phyloP scores from a whole-genome alignment of 1,140 invertebrate species.

The Drosophila kikkawai region DNA sequence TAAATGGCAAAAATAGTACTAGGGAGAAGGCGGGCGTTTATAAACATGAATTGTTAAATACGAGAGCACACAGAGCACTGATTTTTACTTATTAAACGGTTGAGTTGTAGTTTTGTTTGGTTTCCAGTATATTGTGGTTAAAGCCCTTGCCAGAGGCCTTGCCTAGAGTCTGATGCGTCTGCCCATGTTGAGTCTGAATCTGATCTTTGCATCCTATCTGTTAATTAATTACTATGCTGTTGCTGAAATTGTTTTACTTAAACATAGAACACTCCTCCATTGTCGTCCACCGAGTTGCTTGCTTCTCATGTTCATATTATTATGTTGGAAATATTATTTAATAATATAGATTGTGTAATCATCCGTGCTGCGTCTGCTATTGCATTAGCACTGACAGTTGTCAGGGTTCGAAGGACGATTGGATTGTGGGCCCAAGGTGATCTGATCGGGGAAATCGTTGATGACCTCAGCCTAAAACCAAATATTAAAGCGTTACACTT shows the following conservation, averaged over 20 bases:
- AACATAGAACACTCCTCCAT: conserved; percentile 58
- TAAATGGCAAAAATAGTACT: conserved; percentile 76
- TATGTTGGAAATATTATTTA: conserved; percentile 68
- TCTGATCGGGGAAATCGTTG: conserved; percentile 99
- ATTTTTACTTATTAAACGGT: conserved; percentile 55
- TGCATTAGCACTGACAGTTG: conserved; percentile 91
- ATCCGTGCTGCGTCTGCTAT: conserved; percentile 62
- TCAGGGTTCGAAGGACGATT: conserved; percentile 90
- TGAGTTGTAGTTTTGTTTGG: conserved; percentile 32
- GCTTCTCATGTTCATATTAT: conserved; percentile 56
- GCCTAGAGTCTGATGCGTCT: conserved; percentile 40
- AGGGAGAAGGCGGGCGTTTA: conserved; percentile 53
- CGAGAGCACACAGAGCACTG: conserved; percentile 58
- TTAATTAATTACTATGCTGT: conserved; percentile 72
- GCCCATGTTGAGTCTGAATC: conserved; percentile 60
- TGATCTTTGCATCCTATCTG: conserved; percentile 69
- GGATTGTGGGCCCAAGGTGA: conserved; percentile 92
- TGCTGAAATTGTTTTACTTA: conserved; percentile 79
- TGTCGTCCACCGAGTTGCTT: conserved; percentile 52
- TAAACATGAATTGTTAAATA: conserved; percentile 59
- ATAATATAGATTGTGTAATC: conserved; percentile 79
- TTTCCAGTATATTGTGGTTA: conserved; percentile 15
- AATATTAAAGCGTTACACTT: neutral
- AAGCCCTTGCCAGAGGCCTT: conserved; percentile 35
- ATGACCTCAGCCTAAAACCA: conserved; percentile 91